Base-by-base conservation (phyloP, 2,888 invertebrate genomes). In the Scaptomyza cyrtandrae region DNA sequence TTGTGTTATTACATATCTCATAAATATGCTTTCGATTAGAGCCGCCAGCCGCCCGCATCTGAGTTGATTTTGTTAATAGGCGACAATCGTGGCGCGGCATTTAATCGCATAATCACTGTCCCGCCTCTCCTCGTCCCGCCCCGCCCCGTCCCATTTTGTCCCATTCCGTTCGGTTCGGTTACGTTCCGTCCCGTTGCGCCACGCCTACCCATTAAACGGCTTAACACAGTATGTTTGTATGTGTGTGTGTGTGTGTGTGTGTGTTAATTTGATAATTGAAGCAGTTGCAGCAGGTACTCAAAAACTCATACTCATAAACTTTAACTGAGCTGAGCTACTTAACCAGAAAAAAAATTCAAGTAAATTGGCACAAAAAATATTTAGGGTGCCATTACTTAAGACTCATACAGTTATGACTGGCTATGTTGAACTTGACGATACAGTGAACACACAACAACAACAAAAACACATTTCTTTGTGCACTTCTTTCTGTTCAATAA, bases 21-120 rank as follows among this genome's bases (percentile, higher is more conserved):
- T 82, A 82, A 82, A 82, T 87, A 82, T 78, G 75, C 55, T 81
- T 85, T 81, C 85, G 86, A 86, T 88, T 78, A 74, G 75, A 70
- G 71, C 58, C 78, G 72, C 48, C 61, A 72, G 73, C 78, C 78
- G 75, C 75, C 79, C 76, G 76, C 78, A 72, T 75, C 78, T 35
- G 43, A 66, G 66, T 72, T 73, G 86, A 85, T 78, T 85, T 71
- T 74, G 68, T 83, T 83, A 83, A 83, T 87, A 79, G 86, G 71
- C 82, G 69, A 79, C 83, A 87, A 85, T 76, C 81, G 78, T 71
- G 63, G 71, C 53, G 53, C 65, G 66, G 60, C 83, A 82, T 85
- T 82, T 87, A 82, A 87, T 82, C 86, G 83, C 63, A 48, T 43
- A 52, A 19, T 31, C 39, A 35, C 24, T 27, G 39, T 14, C 11